phyloP scores from a whole-genome alignment of 2,888 invertebrate species.

The Philereme vetulata region DNA sequence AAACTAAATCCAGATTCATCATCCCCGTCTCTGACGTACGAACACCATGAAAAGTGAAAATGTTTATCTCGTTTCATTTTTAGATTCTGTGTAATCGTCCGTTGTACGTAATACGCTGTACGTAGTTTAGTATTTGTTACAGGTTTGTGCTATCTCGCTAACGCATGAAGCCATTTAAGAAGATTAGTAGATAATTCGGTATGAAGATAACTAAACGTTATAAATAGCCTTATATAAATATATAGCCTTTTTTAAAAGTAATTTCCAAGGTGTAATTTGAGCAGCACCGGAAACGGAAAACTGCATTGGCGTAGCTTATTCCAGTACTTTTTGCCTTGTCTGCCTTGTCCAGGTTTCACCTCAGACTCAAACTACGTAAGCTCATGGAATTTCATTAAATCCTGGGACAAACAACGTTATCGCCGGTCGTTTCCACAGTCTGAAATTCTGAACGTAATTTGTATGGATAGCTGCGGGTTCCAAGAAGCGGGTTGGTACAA shows the following conservation, averaged over 20 bases:
- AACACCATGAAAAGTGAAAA: slow-evolving; percentile 55
- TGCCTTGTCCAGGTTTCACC: too few relatives aligned
- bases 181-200: slow-evolving; percentile 17
- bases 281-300: too few relatives aligned
- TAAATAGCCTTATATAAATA: not conserved
- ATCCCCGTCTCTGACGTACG: slow-evolving; percentile 63
- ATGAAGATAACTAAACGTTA: not conserved
- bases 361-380: not conserved
- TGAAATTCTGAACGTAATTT: slow-evolving; percentile 24
- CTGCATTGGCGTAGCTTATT: too few relatives aligned
- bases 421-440: slow-evolving; percentile 14
- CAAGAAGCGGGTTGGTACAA: slow-evolving; percentile 14
- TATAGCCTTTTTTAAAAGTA: too few relatives aligned
- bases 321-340: too few relatives aligned
- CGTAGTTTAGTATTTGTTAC: slow-evolving; percentile 48
- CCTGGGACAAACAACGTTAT: slow-evolving; percentile 13
- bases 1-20: slow-evolving; percentile 71
- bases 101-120: slow-evolving; percentile 58
- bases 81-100: slow-evolving; percentile 65
- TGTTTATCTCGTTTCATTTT: slow-evolving; percentile 66
- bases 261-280: too few relatives aligned
- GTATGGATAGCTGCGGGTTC: slow-evolving; percentile 23
- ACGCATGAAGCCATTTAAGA: slow-evolving; percentile 34
- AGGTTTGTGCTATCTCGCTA: slow-evolving; percentile 39
- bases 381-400: not conserved